Base-by-base conservation (phyloP, 2,113 vertebrate species). In the Alectura lathami region DNA sequence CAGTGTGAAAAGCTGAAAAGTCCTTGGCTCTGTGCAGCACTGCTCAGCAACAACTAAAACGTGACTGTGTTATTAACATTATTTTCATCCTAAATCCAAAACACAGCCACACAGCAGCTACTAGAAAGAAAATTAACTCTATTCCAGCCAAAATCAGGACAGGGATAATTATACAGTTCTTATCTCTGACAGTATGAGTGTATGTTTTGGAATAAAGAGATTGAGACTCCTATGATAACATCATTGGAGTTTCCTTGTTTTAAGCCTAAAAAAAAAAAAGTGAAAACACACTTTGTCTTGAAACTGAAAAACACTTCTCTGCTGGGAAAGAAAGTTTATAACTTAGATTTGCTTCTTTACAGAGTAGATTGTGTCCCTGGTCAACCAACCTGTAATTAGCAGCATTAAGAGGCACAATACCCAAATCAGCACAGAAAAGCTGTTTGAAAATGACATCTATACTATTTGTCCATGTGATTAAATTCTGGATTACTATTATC, bases 401-500 rank as follows among this genome's bases (percentile, higher is more conserved):
- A 84, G 59, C 48, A 69, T 62, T 90, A 92, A 74, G 83, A 67
- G 40, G n/a, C 63, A 75, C 17, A 24, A 30, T 69, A 82, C 70
- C 42, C 53, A 89, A 67, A 86, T 89, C 45, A 63, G 40, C 42
- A 72, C 16, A 62, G 51, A 76, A 45, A 86, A 83, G 26, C 62
- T 93, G 54, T 66, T 83, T 91, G 66, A 70, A 66, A 82, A 63
- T 87, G 30, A 68, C 76, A 88, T 53, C 81, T 93, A 48, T 48
- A n/a, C 43, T 95, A 51, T 96, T 84, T 91, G 54, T 70, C 30
- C 64, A 54, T 81, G 27, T 56, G 57, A 82, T 85, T 85, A 81
- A 36, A 42, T 72, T 94, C 76, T 88, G 69, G 91, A 84, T 95
- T 95, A 95, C 68, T 94, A 69, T 84, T 93, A 85, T 87, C 73